Conservation (phyloP, 1,140 invertebrate genomes). For the Steinernema khuongi region DNA sequence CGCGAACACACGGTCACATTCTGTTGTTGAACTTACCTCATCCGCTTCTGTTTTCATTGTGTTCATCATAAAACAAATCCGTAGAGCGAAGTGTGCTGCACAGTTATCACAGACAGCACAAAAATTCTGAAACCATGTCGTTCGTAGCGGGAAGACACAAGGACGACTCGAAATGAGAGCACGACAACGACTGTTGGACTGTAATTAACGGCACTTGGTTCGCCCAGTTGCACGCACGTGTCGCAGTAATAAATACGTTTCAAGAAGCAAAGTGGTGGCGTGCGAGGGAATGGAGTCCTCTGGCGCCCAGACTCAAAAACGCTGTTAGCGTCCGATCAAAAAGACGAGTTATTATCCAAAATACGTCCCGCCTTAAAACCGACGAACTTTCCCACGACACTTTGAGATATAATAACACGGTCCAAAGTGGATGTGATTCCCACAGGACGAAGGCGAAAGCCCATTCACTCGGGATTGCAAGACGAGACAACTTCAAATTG, state of each 20-base stretch:
- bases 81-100: too few relatives aligned
- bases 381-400: slow-evolving; percentile 7
- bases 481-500: not conserved
- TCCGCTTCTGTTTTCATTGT: slow-evolving; percentile 2
- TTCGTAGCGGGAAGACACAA: too few relatives aligned
- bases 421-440: not conserved
- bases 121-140: too few relatives aligned
- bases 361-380: slow-evolving; percentile 1
- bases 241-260: too few relatives aligned
- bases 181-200: too few relatives aligned
- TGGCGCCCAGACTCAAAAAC: not conserved
- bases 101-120: too few relatives aligned
- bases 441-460: not conserved
- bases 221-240: too few relatives aligned
- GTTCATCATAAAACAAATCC: not conserved
- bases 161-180: too few relatives aligned
- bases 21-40: not conserved
- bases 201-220: too few relatives aligned
- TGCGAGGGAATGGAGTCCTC: not conserved
- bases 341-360: slow-evolving; percentile 12
- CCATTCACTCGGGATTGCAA: not conserved
- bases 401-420: slow-evolving; percentile 5
- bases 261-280: too few relatives aligned
- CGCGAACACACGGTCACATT: not conserved
- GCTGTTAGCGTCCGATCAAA: not conserved